Conservation (phyloP, 2,888 invertebrate species). For the Cantharis lateralis region DNA sequence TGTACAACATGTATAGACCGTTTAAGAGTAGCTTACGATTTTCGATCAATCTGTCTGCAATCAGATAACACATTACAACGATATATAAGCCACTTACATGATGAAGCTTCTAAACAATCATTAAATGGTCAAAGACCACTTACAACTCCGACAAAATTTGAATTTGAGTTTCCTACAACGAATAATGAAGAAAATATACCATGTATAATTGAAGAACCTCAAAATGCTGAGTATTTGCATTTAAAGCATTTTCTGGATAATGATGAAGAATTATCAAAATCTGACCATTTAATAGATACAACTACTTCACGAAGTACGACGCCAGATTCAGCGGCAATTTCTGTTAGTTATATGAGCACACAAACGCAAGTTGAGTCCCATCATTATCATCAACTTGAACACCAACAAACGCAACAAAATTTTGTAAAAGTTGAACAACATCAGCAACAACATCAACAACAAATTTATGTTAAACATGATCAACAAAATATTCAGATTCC, state of each 20-base stretch:
- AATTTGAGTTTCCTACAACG: constrained; percentile 39
- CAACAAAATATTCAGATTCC: constrained; percentile 7
- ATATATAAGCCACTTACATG: constrained; percentile 42
- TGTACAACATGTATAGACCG: constrained; percentile 50
- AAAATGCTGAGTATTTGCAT: constrained; percentile 49
- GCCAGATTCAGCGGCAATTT: constrained; percentile 36
- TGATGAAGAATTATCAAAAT: constrained; percentile 46
- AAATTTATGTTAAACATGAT: constrained; percentile 3
- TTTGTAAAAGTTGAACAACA: constrained; percentile 1
- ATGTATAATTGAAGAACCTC: constrained; percentile 45
- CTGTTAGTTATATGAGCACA: constrained; percentile 26
- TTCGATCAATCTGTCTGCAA: constrained; percentile 48
- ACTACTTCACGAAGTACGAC: constrained; percentile 40
- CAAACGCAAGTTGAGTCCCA: constrained; percentile 17
- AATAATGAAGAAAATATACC: constrained; percentile 35
- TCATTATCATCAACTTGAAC: constrained; percentile 19
- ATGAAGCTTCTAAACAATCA: constrained; percentile 33
- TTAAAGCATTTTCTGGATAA: constrained; percentile 52
- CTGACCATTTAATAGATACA: constrained; percentile 39
- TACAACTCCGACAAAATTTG: constrained; percentile 45
- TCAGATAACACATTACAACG: constrained; percentile 48
- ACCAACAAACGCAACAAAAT: constrained; percentile 17
- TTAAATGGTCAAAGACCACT: constrained; percentile 34
- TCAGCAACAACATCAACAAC: constrained; percentile 19
- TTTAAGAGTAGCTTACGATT: constrained; percentile 50